phyloP scores from a whole-genome alignment of 2,888 invertebrate genomes.

The Drosophila diplacantha region DNA sequence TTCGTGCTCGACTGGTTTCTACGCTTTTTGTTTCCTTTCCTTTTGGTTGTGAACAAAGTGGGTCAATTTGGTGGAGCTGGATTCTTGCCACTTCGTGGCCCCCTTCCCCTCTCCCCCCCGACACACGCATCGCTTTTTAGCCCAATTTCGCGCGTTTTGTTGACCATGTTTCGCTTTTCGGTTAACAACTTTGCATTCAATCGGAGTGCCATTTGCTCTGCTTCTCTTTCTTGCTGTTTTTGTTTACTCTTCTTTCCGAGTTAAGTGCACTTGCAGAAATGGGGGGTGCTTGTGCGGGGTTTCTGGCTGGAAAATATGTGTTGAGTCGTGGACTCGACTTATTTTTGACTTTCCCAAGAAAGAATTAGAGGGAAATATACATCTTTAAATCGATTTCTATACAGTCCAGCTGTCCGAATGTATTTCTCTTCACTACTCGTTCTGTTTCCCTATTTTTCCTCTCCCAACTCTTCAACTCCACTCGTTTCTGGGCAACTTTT shows the following conservation, averaged over 20 bases:
- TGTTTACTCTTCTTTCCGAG: conserved; percentile 1
- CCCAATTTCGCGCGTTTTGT: conserved; percentile 67
- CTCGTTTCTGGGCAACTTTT: not conserved
- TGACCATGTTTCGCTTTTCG: conserved; percentile 67
- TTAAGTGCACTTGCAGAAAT: not conserved
- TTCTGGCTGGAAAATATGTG: not conserved
- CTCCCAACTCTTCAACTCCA: not conserved
- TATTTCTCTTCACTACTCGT: too few relatives aligned
- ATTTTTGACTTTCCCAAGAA: too few relatives aligned
- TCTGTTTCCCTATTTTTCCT: not conserved
- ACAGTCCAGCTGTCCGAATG: too few relatives aligned
- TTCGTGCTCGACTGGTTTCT: conserved; percentile 14
- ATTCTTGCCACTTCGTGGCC: conserved; percentile 31
- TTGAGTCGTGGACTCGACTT: not conserved
- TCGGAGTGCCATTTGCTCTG: conserved; percentile 42
- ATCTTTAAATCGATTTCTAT: too few relatives aligned
- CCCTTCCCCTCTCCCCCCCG: too few relatives aligned
- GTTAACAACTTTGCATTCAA: conserved; percentile 65
- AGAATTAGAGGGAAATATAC: too few relatives aligned
- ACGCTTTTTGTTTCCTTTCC: not conserved
- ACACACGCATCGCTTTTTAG: conserved; percentile 36
- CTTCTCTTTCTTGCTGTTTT: conserved; percentile 8
- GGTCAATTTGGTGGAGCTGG: conserved; percentile 51
- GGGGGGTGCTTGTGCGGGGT: not conserved
- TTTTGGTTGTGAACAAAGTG: conserved; percentile 37